Conservation (phyloP, 2,797 vertebrate species). For the Loriculus beryllinus region DNA sequence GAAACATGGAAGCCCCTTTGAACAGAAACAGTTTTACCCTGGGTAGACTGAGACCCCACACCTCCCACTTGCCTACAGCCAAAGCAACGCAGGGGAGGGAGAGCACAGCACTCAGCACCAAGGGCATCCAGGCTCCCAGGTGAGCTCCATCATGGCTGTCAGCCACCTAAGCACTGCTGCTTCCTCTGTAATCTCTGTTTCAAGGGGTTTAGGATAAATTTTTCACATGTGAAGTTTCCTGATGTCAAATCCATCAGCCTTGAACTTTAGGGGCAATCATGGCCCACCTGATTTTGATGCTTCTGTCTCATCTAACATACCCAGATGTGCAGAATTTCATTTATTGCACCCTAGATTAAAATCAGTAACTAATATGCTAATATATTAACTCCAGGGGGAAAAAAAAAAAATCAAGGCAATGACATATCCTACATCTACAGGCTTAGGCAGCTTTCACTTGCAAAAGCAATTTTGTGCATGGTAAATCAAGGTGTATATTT, state of each 20-base stretch:
- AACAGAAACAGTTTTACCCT: neutral
- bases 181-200: neutral
- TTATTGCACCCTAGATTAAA: neutral
- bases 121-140: neutral
- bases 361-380: neutral
- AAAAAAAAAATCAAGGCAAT: neutral
- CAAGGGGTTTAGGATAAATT: neutral
- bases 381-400: neutral
- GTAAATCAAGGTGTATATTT: slow-evolving; percentile 58
- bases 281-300: neutral
- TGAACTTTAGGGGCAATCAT: neutral
- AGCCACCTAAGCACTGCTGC: neutral
- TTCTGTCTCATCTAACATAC: neutral
- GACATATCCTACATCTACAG: neutral
- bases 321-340: neutral
- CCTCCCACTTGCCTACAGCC: neutral
- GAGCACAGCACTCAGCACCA: neutral
- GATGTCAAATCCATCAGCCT: neutral
- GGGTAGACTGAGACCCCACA: neutral
- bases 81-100: neutral
- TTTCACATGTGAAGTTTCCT: neutral
- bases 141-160: neutral
- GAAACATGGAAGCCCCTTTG: neutral
- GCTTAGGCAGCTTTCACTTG: neutral
- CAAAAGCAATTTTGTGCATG: slow-evolving; percentile 47